Evolutionary conservation across 2,113 vertebrate species (phyloP), one percentile per base, ranked within the genome.

Genomic region (Bagarius yarrelli): DNA sequence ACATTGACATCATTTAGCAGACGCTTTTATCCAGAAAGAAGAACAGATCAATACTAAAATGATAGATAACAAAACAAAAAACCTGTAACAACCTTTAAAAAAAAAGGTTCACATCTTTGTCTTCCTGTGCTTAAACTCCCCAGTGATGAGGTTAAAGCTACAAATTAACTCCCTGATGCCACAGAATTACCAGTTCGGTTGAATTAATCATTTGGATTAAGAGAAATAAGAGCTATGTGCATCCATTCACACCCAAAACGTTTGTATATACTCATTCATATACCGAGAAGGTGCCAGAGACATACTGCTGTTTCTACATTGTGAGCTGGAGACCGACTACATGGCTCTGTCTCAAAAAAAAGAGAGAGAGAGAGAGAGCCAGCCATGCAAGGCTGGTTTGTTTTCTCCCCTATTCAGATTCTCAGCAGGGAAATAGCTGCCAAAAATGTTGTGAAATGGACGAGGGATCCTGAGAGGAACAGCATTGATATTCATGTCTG

Each of bases 401-500:
- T 60, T 83, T 79, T 79, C 60, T 61, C 75, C 76, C 47, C 59
- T 71, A 75, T 76, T 80, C 72, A 80, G 63, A 61, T 82, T 76
- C 73, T 76, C 80, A 76, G 80, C 80, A 82, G 73, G 80, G 73
- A 82, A 56, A 76, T 47, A 69, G 63, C 80, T 81, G 79, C 70
- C 73, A 67, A 82, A 77, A 76, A 76, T 82, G 72, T 77, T 76
- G 64, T 82, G 81, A 82, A 82, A 82, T 70, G 63, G 73, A 59
- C 74, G 27, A 77, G 64, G 73, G 74, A 82, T 70, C 63, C 81
- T 82, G 63, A 67, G 60, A 82, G 55, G 32, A 69, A 59, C 55
- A 52, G 63, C 53, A 82, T 59, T 82, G 73, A 82, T 76, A 82
- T 82, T 66, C 74, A 52, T 82, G 63, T 27, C 55, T 76, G 55